phyloP scores from a whole-genome alignment of 2,888 invertebrate genomes.

The Athrips mouffetella region DNA sequence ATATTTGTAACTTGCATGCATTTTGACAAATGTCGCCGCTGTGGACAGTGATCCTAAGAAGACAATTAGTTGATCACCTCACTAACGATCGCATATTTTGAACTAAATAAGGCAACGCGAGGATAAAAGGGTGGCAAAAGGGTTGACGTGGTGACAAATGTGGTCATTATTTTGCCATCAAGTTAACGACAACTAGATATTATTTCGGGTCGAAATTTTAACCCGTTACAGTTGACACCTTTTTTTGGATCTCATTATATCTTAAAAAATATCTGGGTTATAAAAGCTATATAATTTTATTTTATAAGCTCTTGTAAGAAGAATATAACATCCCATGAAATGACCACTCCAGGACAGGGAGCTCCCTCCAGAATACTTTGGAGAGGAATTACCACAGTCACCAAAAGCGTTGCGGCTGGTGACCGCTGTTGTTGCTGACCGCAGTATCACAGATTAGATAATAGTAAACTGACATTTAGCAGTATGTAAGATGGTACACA shows the following conservation, averaged over 20 bases:
- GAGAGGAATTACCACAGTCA: too few species aligned
- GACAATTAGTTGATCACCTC: background rate
- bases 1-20: too few species aligned
- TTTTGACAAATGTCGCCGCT: too few species aligned
- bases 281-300: background rate
- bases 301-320: background rate
- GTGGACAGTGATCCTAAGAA: background rate
- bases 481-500: too few species aligned
- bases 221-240: background rate
- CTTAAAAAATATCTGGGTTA: background rate
- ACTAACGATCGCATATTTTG: too few species aligned
- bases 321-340: too few species aligned
- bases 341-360: too few species aligned
- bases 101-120: too few species aligned
- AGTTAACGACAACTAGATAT: slow-evolving; percentile 51
- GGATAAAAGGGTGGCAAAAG: slow-evolving; percentile 35
- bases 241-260: background rate
- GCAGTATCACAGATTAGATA: too few species aligned
- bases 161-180: slow-evolving; percentile 64
- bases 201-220: background rate
- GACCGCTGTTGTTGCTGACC: background rate
- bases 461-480: too few species aligned
- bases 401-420: background rate
- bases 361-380: too few species aligned
- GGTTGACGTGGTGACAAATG: slow-evolving; percentile 53